Conservation (phyloP, 2,797 vertebrate species). For the Crypturellus tataupa region DNA sequence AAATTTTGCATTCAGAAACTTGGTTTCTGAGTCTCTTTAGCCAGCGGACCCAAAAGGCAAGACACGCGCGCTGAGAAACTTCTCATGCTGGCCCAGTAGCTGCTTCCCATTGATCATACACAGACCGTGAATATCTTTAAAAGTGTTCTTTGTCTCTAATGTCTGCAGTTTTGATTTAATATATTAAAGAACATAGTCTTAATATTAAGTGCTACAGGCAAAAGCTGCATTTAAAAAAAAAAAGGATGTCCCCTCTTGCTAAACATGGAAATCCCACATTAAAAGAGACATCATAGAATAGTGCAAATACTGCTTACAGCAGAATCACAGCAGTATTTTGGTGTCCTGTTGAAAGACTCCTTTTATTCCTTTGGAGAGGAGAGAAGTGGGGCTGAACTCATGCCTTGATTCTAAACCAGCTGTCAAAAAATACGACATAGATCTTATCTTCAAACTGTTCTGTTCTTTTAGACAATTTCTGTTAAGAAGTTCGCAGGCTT, state of each 20-base stretch:
- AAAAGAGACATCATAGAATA: background rate
- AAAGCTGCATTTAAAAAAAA: background rate
- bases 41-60: background rate
- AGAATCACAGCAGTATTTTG: background rate
- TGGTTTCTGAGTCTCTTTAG: background rate
- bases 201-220: background rate
- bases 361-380: background rate
- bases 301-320: background rate
- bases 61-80: background rate
- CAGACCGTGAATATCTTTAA: background rate
- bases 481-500: background rate
- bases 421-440: background rate
- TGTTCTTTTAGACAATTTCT: background rate
- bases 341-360: background rate
- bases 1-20: rapidly evolving
- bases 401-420: background rate
- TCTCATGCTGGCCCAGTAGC: background rate
- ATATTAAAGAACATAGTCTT: background rate
- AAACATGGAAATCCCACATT: background rate
- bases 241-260: background rate
- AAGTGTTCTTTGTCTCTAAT: background rate
- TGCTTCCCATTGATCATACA: background rate
- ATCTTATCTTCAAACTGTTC: background rate
- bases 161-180: background rate
- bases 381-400: background rate